Evolutionary conservation across 2,113 vertebrate genomes (phyloP).

Genomic region (Serranochromis macrocephalus): DNA sequence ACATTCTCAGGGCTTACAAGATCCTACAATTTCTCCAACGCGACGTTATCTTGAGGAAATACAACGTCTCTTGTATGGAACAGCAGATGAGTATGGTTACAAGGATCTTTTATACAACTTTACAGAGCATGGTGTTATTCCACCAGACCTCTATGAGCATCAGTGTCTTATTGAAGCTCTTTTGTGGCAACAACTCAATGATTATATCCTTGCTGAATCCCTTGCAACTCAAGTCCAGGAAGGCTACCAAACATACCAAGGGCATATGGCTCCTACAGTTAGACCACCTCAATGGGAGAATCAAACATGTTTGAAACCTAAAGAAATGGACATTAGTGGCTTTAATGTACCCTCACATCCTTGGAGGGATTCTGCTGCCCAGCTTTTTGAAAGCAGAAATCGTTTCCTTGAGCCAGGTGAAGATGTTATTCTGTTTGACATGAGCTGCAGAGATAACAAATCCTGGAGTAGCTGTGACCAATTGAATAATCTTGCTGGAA

Average conservation of each 20-base stretch:
- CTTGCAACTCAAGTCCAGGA: constrained; percentile 44
- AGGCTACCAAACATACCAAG: neutral
- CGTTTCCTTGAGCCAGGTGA: constrained; percentile 53
- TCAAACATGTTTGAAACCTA: constrained; percentile 33
- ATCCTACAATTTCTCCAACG: constrained; percentile 49
- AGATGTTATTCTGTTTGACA: constrained; percentile 70
- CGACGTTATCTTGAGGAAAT: constrained; percentile 67
- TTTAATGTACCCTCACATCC: constrained; percentile 71
- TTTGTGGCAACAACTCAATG: constrained; percentile 74
- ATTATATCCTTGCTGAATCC: constrained; percentile 63
- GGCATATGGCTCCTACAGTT: neutral
- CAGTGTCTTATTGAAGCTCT: constrained; percentile 72
- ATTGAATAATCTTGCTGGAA: constrained; percentile 33
- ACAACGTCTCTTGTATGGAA: constrained; percentile 68
- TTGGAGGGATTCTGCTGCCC: constrained; percentile 44
- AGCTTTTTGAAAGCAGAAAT: constrained; percentile 48
- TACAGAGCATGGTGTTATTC: constrained; percentile 68
- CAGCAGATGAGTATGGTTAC: constrained; percentile 67
- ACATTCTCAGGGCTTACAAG: constrained; percentile 6
- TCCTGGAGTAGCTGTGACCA: constrained; percentile 66
- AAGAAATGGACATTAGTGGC: constrained; percentile 52
- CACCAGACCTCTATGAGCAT: constrained; percentile 69
- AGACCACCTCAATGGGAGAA: constrained; percentile 11
- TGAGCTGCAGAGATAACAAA: constrained; percentile 60
- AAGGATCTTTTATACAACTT: constrained; percentile 71